Evolutionary conservation across 2,888 invertebrate species (phyloP).

Genomic region (Drosophila borealis): DNA sequence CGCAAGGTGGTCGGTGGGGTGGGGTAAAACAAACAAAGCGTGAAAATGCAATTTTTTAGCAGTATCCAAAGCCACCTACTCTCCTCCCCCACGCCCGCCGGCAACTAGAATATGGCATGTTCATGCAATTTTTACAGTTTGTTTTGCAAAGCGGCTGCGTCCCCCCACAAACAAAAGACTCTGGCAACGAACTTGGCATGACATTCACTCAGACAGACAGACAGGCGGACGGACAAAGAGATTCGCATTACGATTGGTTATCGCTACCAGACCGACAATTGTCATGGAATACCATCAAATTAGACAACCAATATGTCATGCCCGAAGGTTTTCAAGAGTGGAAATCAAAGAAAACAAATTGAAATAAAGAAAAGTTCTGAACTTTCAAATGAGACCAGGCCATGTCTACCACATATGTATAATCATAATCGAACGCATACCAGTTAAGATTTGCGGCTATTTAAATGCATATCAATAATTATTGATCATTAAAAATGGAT

Average conservation of each 20-base stretch:
- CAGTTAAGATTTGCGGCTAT: too few relatives aligned
- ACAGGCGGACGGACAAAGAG: conserved; percentile 22
- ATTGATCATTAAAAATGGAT: too few relatives aligned
- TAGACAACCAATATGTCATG: background rate
- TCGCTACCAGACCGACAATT: conserved; percentile 1
- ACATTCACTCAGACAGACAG: conserved; percentile 32
- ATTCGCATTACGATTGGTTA: conserved; percentile 37
- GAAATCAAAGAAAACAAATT: too few relatives aligned
- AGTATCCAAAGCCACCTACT: conserved; percentile 2
- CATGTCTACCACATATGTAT: too few relatives aligned
- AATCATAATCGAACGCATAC: too few relatives aligned
- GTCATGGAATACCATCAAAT: conserved; percentile 4
- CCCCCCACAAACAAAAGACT: conserved; percentile 70
- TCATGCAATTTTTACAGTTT: conserved; percentile 78
- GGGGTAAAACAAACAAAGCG: conserved; percentile 71
- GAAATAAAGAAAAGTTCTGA: too few relatives aligned
- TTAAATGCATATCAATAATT: too few relatives aligned
- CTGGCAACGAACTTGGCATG: conserved; percentile 75
- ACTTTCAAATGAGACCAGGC: too few relatives aligned
- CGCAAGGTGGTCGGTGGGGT: background rate
- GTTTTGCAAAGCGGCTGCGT: conserved; percentile 71
- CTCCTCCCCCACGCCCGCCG: background rate
- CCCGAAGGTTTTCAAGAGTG: too few relatives aligned
- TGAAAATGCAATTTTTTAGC: conserved; percentile 81
- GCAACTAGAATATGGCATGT: conserved; percentile 62